Evolutionary conservation across 2,113 vertebrate genomes (phyloP).

Genomic region (Tetrao urogallus): DNA sequence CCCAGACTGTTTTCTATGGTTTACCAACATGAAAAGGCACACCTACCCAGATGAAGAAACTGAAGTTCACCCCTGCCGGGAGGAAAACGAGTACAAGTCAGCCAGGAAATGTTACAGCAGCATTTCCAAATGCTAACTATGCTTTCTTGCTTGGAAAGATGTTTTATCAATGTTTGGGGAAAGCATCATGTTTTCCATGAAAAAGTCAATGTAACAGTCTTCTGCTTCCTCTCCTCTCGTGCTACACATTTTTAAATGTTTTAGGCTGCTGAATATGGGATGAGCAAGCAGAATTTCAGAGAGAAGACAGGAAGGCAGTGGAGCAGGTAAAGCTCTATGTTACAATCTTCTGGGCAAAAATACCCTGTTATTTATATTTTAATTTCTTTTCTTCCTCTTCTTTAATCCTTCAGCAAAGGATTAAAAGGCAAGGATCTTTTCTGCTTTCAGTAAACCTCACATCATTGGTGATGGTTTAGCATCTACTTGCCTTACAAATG

Average conservation of each 20-base stretch:
- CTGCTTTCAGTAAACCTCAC: neutral
- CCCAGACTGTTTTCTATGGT: neutral
- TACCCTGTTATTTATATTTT: neutral
- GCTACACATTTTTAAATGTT: neutral
- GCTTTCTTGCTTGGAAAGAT: neutral
- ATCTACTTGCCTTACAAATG: neutral
- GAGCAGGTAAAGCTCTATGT: neutral
- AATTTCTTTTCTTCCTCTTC: neutral
- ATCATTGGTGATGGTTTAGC: neutral
- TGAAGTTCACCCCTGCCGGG: neutral
- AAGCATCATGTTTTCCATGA: neutral
- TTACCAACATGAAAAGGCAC: neutral
- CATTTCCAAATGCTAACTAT: neutral
- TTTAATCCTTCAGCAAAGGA: neutral
- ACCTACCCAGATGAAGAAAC: neutral
- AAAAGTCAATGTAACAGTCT: neutral
- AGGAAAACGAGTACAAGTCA: rapidly evolving
- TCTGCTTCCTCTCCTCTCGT: rapidly evolving
- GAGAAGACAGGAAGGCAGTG: neutral
- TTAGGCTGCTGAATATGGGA: neutral
- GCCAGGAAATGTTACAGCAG: neutral
- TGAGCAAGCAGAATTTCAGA: neutral
- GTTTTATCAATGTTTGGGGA: neutral
- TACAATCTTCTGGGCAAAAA: neutral
- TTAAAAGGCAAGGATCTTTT: neutral